Conservation (phyloP, 2,113 vertebrate species). For the Ammospiza nelsoni region DNA sequence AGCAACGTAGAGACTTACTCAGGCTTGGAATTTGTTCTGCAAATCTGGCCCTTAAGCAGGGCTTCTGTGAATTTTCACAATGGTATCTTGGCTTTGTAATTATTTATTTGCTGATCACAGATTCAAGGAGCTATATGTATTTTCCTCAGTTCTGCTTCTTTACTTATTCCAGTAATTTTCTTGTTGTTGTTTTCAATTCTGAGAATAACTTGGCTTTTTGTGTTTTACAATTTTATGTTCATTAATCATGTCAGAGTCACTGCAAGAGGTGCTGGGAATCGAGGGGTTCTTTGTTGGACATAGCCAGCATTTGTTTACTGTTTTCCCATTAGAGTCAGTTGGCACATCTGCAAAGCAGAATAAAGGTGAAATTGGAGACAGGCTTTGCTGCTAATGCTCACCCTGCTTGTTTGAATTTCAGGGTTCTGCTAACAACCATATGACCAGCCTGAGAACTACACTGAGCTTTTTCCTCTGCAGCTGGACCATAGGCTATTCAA, state of each 20-base stretch:
- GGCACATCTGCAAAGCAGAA: background rate
- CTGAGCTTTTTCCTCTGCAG: background rate
- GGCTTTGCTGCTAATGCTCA: background rate
- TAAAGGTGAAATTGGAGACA: background rate
- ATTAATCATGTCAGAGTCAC: background rate
- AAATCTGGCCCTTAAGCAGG: background rate
- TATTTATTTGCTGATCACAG: background rate
- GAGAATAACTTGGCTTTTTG: background rate
- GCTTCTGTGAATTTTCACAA: background rate
- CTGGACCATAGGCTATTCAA: background rate
- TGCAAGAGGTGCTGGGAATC: background rate
- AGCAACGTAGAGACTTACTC: accelerated
- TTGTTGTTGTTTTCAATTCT: background rate
- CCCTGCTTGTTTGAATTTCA: background rate
- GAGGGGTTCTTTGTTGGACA: background rate
- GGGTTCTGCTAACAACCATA: background rate
- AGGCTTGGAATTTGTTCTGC: background rate
- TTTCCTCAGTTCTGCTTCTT: background rate
- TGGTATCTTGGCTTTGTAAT: background rate
- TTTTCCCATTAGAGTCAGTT: background rate
- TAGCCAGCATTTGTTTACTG: background rate
- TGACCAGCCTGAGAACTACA: too few relatives aligned
- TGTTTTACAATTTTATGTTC: background rate
- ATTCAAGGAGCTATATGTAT: background rate
- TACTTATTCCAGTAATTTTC: background rate